A percentile compares a stretch with the other conserved stretches of the same genome.
Conservation (phyloP, 2,113 vertebrate genomes). For the Eublepharis macularius region DNA sequence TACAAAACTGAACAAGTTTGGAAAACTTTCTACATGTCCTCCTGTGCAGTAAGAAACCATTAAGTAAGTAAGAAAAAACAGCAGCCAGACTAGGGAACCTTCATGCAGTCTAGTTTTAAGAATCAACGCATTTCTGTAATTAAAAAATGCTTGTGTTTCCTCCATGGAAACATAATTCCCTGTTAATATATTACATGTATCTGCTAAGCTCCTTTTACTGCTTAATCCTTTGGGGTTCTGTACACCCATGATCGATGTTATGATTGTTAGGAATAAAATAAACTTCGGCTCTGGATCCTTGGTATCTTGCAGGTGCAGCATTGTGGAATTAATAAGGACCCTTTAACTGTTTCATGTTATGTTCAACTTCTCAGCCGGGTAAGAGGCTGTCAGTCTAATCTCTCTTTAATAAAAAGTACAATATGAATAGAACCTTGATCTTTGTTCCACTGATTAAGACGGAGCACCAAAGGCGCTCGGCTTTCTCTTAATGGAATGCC, state of each 20-base stretch:
- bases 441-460: conserved; percentile 29
- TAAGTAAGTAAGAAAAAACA: not conserved
- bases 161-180: conserved; percentile 59
- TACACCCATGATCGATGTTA: not conserved
- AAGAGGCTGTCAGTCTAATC: conserved; percentile 48
- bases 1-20: not conserved
- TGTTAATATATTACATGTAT: conserved; percentile 29
- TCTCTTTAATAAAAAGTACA: conserved; percentile 57
- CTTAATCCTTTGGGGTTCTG: not conserved
- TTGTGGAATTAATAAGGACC: not conserved
- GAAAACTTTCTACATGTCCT: not conserved
- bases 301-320: not conserved
- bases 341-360: conserved; percentile 25
- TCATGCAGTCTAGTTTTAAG: not conserved
- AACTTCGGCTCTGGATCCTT: not conserved
- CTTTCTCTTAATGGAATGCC: not conserved
- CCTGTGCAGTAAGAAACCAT: not conserved
- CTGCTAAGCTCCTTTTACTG: conserved; percentile 50
- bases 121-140: too few relatives aligned
- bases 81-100: not conserved
- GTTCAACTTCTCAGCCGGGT: conserved; percentile 33
- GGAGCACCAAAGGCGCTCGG: conserved; percentile 27
- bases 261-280: not conserved
- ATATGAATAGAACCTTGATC: not conserved
- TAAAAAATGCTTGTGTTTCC: conserved; percentile 29